Percentiles rank a stretch among this genome's conserved stretches.
Evolutionary conservation across 2,888 invertebrate species (phyloP).

Genomic region (Nineta flava): DNA sequence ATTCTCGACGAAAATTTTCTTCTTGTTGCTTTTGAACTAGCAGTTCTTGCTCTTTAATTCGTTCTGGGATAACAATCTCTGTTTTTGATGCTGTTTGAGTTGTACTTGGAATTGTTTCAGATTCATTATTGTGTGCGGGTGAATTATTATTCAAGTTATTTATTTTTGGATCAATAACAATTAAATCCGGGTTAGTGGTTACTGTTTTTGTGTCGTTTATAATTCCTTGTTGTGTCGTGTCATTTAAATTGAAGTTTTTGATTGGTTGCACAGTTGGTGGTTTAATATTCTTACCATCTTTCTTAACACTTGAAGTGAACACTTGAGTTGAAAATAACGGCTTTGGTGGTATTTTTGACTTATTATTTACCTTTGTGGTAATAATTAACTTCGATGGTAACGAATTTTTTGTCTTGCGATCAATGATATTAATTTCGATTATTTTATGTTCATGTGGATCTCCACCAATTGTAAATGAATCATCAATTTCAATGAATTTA

Average conservation of each 20-base stretch:
- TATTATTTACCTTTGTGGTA: conserved; percentile 4
- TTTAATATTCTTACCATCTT: conserved; percentile 5
- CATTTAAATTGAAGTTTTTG: neutral
- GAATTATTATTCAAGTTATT: conserved; percentile 24
- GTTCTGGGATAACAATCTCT: conserved; percentile 1
- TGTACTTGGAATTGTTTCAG: conserved; percentile 11
- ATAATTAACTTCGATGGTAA: conserved; percentile 4
- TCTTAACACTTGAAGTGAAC: conserved; percentile 3
- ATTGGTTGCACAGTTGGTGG: neutral
- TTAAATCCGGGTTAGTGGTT: neutral
- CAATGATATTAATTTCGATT: conserved; percentile 7
- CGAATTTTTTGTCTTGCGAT: conserved; percentile 2
- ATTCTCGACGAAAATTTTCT: conserved; percentile 5
- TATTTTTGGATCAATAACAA: conserved; percentile 26
- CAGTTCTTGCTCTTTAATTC: conserved; percentile 17
- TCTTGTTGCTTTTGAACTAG: conserved; percentile 13
- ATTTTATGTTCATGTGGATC: conserved; percentile 6
- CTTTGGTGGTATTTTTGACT: neutral
- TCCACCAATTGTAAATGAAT: conserved; percentile 4
- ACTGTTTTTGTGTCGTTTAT: too few species aligned
- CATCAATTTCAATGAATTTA: conserved; percentile 6
- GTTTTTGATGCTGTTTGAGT: neutral
- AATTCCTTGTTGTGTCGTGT: neutral
- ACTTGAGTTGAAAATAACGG: neutral
- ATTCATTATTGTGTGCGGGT: conserved; percentile 16